These are phyloP conservation scores for Cantharis flavilabris DNA, from an alignment of 2,888 invertebrate species.

Conservation along the genomic window DNA sequence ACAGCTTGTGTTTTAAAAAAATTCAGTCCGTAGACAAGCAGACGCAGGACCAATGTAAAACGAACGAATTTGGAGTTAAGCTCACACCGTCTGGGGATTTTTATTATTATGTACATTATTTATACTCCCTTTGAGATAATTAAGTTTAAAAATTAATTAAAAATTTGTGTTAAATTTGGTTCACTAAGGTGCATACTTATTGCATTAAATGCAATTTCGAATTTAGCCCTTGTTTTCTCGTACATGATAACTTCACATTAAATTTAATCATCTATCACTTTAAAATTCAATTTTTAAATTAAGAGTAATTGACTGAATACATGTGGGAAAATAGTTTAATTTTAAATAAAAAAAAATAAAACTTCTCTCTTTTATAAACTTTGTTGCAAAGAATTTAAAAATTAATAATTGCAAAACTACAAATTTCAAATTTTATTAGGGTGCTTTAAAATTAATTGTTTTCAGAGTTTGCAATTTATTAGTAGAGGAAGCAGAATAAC, in stretches of 20 bases:
- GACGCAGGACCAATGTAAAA: not conserved
- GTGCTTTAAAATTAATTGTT: constrained; percentile 20
- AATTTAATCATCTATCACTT: not conserved
- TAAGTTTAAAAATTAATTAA: not conserved
- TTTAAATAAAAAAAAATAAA: not conserved
- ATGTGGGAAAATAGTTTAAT: not conserved
- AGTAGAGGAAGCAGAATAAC: constrained; percentile 20
- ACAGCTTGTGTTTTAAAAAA: not conserved
- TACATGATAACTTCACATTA: not conserved
- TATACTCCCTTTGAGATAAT: not conserved
- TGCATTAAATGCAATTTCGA: not conserved
- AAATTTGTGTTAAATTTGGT: not conserved
- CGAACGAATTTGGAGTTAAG: not conserved
- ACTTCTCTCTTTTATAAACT: not conserved
- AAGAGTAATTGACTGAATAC: not conserved
- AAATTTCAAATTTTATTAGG: constrained; percentile 9
- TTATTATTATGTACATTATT: not conserved
- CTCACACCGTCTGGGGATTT: not conserved
- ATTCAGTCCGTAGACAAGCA: not conserved
- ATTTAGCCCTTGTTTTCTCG: not conserved
- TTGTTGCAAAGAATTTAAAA: not conserved
- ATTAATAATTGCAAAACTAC: constrained; percentile 5
- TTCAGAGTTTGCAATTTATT: constrained; percentile 18
- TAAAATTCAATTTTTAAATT: not conserved
- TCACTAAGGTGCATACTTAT: not conserved